phyloP scores from a whole-genome alignment of 2,113 vertebrate species.

The Oryzias curvinotus region DNA sequence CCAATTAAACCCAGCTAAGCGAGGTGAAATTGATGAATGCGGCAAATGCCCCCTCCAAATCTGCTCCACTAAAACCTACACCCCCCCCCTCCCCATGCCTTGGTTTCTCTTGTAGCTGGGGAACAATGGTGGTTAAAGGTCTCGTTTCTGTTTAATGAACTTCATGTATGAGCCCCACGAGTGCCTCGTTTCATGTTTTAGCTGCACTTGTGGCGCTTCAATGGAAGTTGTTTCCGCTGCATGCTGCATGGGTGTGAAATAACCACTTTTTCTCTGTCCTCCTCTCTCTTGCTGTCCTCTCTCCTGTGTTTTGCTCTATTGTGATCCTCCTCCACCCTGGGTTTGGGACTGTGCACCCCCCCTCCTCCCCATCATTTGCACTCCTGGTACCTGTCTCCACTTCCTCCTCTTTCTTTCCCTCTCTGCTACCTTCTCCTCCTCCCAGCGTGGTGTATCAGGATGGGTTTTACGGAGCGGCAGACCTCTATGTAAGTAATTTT shows the following conservation, averaged over 20 bases:
- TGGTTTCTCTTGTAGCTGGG: constrained; percentile 18
- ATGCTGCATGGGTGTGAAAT: constrained; percentile 80
- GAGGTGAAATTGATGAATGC: constrained; percentile 27
- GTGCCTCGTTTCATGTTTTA: constrained; percentile 15
- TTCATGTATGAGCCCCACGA: constrained; percentile 16
- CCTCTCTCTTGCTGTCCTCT: constrained; percentile 1
- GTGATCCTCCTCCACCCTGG: constrained; percentile 58
- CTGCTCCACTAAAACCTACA: constrained; percentile 39
- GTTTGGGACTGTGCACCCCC: constrained; percentile 65
- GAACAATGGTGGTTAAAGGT: constrained; percentile 31
- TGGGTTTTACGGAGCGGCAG: constrained; percentile 82
- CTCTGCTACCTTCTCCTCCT: constrained; percentile 27
- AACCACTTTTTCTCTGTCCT: constrained; percentile 47
- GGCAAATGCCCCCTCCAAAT: constrained; percentile 54
- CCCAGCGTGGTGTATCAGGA: constrained; percentile 83
- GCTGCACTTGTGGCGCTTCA: constrained; percentile 42
- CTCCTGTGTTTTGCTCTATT: constrained; percentile 44
- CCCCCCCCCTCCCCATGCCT: constrained; percentile 16
- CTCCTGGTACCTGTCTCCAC: constrained; percentile 1
- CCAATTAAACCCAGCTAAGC: constrained; percentile 32
- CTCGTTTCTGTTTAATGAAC: constrained; percentile 30
- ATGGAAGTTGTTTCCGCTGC: constrained; percentile 69
- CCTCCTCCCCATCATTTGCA: constrained; percentile 19
- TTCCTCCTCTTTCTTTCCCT: constrained; percentile 25
- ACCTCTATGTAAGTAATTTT: constrained; percentile 80